Base-by-base conservation (phyloP, 1,140 invertebrate species). In the Papilio xuthus region DNA sequence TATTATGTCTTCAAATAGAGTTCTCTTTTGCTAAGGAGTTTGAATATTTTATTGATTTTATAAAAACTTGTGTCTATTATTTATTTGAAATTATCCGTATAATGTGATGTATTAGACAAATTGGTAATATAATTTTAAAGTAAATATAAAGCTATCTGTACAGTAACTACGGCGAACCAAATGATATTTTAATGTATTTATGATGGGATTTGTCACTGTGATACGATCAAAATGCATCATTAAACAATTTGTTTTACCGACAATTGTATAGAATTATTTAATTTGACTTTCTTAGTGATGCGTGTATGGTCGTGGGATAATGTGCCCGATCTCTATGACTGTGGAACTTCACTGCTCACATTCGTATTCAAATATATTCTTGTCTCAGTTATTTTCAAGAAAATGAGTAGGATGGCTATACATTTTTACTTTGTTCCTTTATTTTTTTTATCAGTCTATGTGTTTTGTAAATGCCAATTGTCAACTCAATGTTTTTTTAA, bases 201-300 rank as follows among this genome's bases (percentile, higher is more conserved):
- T 71, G 41, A 71, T 71, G 70, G 70, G 41, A 20, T 42, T 44
- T 71, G 70, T 71, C 37, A 41, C 70, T 42, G 20, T 37, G 41
- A 37, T 20, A 37, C 32, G 13, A 71, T 69, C 28, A 69, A 69
- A 69, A 37, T 69, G 3, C 7, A 71, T 44, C 70, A 71, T 71
- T 71, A 71, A 71, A 41, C 10, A 41, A 71, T 71, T 71, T 71
- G 37, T 44, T 42, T 71, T 71, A 20, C 37, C n/a, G 41, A 20
- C 15, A 26, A 69, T 20, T 13, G 70, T 20, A 41, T 18, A n/a
- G 70, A 15, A n/a, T 71, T 71, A 71, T 71, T 44, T 71, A 71
- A 71, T 71, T 71, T 71, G 41, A 71, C 70, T 71, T 71, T 60
- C 56, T 26, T 60, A 60, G 56, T 60, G 56, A 26, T 60, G 56